phyloP scores from a whole-genome alignment of 2,888 invertebrate genomes.

The Platycnemis pennipes region DNA sequence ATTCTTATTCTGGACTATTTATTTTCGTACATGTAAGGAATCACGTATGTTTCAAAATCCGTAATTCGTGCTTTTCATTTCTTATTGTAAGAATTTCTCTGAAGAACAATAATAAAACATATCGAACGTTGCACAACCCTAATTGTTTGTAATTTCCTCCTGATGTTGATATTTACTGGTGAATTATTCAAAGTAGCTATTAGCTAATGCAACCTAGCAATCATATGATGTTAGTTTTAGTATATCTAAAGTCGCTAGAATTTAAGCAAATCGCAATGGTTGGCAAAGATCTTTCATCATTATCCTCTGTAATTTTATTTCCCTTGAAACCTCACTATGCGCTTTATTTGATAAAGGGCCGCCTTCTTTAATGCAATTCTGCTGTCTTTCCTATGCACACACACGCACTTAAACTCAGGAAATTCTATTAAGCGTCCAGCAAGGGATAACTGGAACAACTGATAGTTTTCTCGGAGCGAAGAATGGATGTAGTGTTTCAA shows the following conservation, averaged over 20 bases:
- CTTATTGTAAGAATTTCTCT: no score
- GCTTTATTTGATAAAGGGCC: conserved; percentile 6
- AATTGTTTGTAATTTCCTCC: no score
- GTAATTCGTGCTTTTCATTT: no score
- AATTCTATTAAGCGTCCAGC: conserved; percentile 52
- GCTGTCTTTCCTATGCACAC: background rate
- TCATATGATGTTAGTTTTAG: background rate
- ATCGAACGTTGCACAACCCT: no score
- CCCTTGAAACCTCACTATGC: background rate
- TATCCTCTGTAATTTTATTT: conserved; percentile 14
- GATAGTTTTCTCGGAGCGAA: conserved; percentile 38
- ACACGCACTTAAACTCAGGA: conserved; percentile 33
- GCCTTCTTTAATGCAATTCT: background rate
- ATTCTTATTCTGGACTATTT: no score
- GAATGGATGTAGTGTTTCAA: conserved; percentile 21
- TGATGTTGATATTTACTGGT: no score
- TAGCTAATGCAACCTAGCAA: background rate
- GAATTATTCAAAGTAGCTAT: no score
- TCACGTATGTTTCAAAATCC: no score
- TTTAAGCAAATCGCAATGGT: background rate
- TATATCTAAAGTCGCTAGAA: background rate
- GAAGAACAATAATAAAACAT: no score
- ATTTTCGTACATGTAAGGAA: no score
- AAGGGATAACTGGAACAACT: conserved; percentile 6
- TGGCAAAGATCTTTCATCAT: background rate